Conservation (phyloP, 1,140 invertebrate genomes). For the Druon quercuslanigerum region DNA sequence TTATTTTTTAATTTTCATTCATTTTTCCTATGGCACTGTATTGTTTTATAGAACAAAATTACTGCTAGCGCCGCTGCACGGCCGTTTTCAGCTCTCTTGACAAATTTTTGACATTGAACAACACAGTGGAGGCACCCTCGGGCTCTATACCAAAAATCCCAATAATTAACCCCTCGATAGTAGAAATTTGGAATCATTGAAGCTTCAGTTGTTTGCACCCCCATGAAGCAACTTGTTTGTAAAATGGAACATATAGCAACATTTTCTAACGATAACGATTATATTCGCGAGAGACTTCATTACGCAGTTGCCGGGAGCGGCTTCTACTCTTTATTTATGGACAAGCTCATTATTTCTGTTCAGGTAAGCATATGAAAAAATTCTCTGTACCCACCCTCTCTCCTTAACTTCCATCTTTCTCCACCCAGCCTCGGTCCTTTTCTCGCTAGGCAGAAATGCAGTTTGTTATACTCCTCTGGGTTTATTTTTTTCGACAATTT, state of each 20-base stretch:
- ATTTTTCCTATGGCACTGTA: too few species aligned
- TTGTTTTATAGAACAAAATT: too few species aligned
- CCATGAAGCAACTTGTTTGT: not conserved
- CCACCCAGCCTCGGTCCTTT: slow-evolving; percentile 45
- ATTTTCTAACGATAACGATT: slow-evolving; percentile 71
- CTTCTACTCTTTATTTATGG: slow-evolving; percentile 74
- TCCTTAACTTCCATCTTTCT: slow-evolving; percentile 32
- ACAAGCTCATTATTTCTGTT: slow-evolving; percentile 75
- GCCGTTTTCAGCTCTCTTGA: too few species aligned
- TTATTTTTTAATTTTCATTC: too few species aligned
- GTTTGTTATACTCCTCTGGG: slow-evolving; percentile 38
- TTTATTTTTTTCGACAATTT: slow-evolving; percentile 40
- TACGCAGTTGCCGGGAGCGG: slow-evolving; percentile 68
- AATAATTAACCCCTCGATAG: too few species aligned
- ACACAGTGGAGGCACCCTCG: too few species aligned
- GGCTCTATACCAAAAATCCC: too few species aligned
- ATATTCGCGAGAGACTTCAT: slow-evolving; percentile 72
- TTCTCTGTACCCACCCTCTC: slow-evolving; percentile 55
- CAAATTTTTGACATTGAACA: too few species aligned
- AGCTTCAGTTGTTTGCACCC: not conserved
- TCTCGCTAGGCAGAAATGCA: slow-evolving; percentile 43
- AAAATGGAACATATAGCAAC: slow-evolving; percentile 32
- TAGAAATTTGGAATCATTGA: too few species aligned
- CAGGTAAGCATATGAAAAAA: slow-evolving; percentile 75
- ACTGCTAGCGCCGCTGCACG: too few species aligned